Conservation (phyloP, 30 jellyfish, hydroid and myxozoan genomes). For the Aurelia coerulea region DNA sequence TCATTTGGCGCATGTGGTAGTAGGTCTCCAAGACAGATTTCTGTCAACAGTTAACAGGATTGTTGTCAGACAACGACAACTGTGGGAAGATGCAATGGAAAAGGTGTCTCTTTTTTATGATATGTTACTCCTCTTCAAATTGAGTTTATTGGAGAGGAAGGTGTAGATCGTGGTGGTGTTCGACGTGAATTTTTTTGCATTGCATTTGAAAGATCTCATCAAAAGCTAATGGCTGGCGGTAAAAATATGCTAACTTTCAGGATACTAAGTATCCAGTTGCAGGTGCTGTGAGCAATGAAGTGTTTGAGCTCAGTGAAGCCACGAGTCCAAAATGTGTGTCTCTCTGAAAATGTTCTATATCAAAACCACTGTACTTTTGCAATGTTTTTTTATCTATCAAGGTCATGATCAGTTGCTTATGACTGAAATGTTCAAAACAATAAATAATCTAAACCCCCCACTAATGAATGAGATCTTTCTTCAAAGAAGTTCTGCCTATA, state of each 20-base stretch:
- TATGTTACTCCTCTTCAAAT: constrained; percentile 8
- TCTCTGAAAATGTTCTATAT: too few relatives aligned
- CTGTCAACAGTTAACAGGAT: constrained; percentile 1
- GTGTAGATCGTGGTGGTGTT: constrained; percentile 37
- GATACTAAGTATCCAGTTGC: too few relatives aligned
- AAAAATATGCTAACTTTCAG: constrained; percentile 21
- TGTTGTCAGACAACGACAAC: constrained; percentile 16
- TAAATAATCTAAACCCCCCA: too few relatives aligned
- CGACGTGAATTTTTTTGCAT: constrained; percentile 8
- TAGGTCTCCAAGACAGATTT: constrained; percentile 9
- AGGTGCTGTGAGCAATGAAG: too few relatives aligned
- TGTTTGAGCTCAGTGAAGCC: too few relatives aligned
- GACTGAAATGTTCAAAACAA: too few relatives aligned
- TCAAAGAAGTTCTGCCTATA: too few relatives aligned
- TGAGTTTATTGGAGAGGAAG: constrained; percentile 33
- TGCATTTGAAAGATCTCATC: constrained; percentile 5
- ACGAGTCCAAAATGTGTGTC: too few relatives aligned
- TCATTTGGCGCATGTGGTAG: constrained; percentile 22
- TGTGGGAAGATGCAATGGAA: constrained; percentile 38
- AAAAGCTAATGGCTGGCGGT: constrained; percentile 19
- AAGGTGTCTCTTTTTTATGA: constrained; percentile 14
- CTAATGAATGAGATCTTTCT: too few relatives aligned
- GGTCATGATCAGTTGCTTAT: too few relatives aligned
- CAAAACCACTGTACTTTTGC: too few relatives aligned
- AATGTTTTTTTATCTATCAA: too few relatives aligned